Percentiles rank a stretch among this genome's conserved stretches.
phyloP scores from a whole-genome alignment of 2,888 invertebrate genomes.

The Clanis bilineata region DNA sequence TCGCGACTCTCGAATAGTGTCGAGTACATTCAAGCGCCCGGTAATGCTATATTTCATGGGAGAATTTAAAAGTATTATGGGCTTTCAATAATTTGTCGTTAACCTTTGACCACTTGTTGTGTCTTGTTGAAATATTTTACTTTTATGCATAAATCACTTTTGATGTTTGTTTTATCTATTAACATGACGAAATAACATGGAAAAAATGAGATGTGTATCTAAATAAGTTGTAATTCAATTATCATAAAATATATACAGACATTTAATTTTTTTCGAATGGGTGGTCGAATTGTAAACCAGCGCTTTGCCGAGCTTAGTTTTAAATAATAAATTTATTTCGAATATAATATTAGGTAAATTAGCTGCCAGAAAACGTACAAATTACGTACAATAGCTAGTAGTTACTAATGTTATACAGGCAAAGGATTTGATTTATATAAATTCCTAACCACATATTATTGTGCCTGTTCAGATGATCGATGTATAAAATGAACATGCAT shows the following conservation, averaged over 20 bases:
- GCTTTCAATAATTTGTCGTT: constrained; percentile 38
- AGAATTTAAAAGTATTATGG: constrained; percentile 36
- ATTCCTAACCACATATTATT: not conserved
- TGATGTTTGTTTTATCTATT: not conserved
- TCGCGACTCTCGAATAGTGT: constrained; percentile 15
- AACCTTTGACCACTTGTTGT: constrained; percentile 28
- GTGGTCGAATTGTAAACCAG: too few species aligned
- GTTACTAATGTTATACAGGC: too few species aligned
- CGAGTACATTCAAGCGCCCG: constrained; percentile 25
- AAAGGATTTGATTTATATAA: not conserved
- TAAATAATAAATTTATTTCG: too few species aligned
- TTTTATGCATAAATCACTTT: not conserved
- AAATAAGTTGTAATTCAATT: too few species aligned
- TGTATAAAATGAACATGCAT: not conserved
- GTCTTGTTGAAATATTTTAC: not conserved
- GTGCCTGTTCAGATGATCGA: not conserved
- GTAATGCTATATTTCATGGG: constrained; percentile 37
- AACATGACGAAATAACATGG: too few species aligned
- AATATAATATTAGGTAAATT: too few species aligned
- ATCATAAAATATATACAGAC: too few species aligned
- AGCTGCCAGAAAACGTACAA: too few species aligned
- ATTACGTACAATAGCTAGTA: too few species aligned
- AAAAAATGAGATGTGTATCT: not conserved
- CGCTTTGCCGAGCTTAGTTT: too few species aligned
- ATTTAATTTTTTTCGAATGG: too few species aligned